Conservation (phyloP, 2,888 invertebrate genomes). For the Diploptera punctata region DNA sequence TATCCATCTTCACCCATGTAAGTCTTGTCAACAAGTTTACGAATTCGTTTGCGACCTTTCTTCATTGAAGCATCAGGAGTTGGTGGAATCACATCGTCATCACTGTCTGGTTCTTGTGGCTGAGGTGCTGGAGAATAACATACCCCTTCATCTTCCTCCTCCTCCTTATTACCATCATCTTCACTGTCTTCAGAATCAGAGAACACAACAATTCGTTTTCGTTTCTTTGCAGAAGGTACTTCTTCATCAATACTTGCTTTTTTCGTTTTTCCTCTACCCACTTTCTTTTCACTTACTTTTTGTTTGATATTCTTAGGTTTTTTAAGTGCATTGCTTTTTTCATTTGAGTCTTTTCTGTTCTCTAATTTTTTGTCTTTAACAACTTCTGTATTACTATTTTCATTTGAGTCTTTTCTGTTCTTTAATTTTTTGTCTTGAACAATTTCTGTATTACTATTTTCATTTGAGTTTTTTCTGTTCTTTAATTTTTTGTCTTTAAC, state of each 20-base stretch:
- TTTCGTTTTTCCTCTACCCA: background rate
- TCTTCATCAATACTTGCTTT: background rate
- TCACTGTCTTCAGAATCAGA: conserved; percentile 22
- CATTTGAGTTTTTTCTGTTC: too few relatives aligned
- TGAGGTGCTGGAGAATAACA: background rate
- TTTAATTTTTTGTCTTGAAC: too few relatives aligned
- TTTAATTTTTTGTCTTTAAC: background rate
- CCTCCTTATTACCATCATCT: background rate
- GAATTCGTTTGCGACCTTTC: conserved; percentile 41
- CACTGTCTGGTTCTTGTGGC: conserved; percentile 37
- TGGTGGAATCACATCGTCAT: conserved; percentile 29
- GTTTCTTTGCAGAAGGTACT: background rate
- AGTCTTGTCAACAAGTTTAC: conserved; percentile 47
- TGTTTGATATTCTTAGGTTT: background rate
- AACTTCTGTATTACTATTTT: too few relatives aligned
- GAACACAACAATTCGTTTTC: background rate
- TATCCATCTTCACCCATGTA: conserved; percentile 53
- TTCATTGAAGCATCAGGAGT: conserved; percentile 17
- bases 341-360: background rate
- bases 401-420: too few relatives aligned
- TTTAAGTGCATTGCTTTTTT: background rate
- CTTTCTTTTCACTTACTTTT: background rate
- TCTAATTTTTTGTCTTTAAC: background rate
- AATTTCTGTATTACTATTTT: too few relatives aligned
- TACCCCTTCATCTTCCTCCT: background rate